phyloP scores from a whole-genome alignment of 2,113 vertebrate genomes.

The Sigmodon hispidus region DNA sequence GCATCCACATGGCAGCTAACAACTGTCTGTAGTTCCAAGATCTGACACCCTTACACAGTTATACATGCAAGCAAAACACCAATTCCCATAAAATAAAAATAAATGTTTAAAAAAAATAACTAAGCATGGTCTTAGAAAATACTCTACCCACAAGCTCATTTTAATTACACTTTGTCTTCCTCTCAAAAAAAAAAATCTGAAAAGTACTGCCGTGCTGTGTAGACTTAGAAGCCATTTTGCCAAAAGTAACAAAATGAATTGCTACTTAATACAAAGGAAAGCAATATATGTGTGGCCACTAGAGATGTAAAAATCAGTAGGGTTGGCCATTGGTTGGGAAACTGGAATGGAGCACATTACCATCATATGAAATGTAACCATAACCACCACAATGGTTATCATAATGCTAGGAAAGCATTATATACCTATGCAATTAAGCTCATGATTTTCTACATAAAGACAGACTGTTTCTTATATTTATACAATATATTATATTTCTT shows the following conservation, averaged over 20 bases:
- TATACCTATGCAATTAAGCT: background rate
- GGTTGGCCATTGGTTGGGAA: background rate
- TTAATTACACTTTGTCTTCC: background rate
- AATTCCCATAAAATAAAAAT: too few species aligned
- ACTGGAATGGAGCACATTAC: background rate
- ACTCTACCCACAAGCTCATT: background rate
- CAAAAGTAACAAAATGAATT: conserved; percentile 20
- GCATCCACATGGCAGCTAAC: too few species aligned
- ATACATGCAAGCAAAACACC: too few species aligned
- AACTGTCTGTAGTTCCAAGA: too few species aligned
- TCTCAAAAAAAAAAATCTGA: background rate
- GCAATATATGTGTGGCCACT: background rate
- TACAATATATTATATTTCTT: background rate
- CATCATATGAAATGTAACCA: too few species aligned
- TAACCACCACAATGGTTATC: background rate
- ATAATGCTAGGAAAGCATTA: background rate
- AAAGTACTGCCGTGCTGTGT: background rate
- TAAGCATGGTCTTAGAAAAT: background rate
- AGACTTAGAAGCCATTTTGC: conserved; percentile 1
- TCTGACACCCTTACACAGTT: too few species aligned
- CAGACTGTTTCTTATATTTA: too few species aligned
- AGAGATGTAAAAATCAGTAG: background rate
- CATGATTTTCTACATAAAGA: background rate
- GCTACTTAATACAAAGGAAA: background rate
- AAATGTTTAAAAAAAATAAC: too few species aligned